phyloP scores from a whole-genome alignment of 2,888 invertebrate genomes.

The Chromoteleia sp. region DNA sequence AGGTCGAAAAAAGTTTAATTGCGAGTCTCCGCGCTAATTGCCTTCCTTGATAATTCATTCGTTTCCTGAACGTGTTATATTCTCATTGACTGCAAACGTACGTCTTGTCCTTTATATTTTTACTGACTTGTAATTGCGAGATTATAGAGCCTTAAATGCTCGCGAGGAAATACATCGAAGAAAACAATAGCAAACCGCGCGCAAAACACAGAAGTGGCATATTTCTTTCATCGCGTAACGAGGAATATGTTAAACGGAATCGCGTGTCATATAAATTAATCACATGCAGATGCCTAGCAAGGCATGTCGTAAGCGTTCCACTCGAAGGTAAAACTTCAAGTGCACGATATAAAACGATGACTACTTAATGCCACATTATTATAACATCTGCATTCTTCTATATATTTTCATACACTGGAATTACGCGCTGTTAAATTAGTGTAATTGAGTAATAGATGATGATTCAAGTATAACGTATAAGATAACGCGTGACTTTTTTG shows the following conservation, averaged over 20 bases:
- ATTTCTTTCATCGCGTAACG: slow-evolving; percentile 61
- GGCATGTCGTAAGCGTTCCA: slow-evolving; percentile 66
- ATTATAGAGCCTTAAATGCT: slow-evolving; percentile 57
- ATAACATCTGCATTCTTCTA: slow-evolving; percentile 61
- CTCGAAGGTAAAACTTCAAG: slow-evolving; percentile 50
- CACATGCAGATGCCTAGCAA: slow-evolving; percentile 67
- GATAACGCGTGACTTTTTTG: slow-evolving; percentile 45
- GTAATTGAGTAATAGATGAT: slow-evolving; percentile 65
- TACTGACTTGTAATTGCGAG: slow-evolving; percentile 61
- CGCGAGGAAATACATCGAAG: slow-evolving; percentile 45
- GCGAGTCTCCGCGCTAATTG: slow-evolving; percentile 56
- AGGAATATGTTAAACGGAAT: slow-evolving; percentile 67
- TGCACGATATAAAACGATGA: slow-evolving; percentile 62
- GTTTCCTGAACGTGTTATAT: slow-evolving; percentile 58
- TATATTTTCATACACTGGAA: slow-evolving; percentile 53
- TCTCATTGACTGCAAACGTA: slow-evolving; percentile 49
- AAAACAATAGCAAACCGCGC: slow-evolving; percentile 59
- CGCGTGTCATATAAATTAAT: slow-evolving; percentile 70
- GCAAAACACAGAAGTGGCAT: slow-evolving; percentile 32
- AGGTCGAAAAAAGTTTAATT: slow-evolving; percentile 42
- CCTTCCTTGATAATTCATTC: slow-evolving; percentile 66
- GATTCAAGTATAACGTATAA: slow-evolving; percentile 55
- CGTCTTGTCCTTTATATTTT: slow-evolving; percentile 52
- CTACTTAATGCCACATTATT: slow-evolving; percentile 63
- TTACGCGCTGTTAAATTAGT: slow-evolving; percentile 62